Evolutionary conservation across 1,140 invertebrate genomes (phyloP).

Genomic region (Orchestia grillus): DNA sequence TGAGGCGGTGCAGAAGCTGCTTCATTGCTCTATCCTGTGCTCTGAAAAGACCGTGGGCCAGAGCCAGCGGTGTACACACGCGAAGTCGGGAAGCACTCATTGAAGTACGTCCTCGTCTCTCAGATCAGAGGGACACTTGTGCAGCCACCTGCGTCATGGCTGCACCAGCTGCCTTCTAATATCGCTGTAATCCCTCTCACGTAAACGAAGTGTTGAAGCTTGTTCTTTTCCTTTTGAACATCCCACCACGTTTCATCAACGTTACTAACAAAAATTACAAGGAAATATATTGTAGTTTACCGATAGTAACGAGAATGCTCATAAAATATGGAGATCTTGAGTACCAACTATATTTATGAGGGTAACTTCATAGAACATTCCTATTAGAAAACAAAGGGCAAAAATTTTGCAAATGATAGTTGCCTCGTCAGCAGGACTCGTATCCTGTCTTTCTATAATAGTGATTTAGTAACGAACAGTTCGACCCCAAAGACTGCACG

Average conservation of each 20-base stretch:
- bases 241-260: neutral
- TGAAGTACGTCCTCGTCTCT: constrained; percentile 16
- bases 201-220: neutral
- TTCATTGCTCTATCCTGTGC: neutral
- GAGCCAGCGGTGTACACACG: neutral
- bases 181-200: neutral
- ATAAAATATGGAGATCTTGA: neutral
- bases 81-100: neutral
- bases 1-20: neutral
- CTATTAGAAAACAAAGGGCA: too few species aligned
- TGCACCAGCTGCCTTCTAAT: neutral
- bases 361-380: neutral
- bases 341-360: neutral
- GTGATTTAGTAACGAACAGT: too few species aligned
- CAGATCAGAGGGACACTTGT: neutral
- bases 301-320: neutral
- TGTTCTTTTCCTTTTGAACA: neutral
- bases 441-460: too few species aligned
- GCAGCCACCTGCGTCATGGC: neutral
- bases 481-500: too few species aligned
- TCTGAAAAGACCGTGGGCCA: neutral
- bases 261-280: neutral
- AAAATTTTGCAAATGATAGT: too few species aligned
- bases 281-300: neutral
- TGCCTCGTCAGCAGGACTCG: too few species aligned